These are phyloP conservation scores for Canis aureus DNA, from an alignment of 2,113 vertebrate genomes.

Conservation along the genomic window DNA sequence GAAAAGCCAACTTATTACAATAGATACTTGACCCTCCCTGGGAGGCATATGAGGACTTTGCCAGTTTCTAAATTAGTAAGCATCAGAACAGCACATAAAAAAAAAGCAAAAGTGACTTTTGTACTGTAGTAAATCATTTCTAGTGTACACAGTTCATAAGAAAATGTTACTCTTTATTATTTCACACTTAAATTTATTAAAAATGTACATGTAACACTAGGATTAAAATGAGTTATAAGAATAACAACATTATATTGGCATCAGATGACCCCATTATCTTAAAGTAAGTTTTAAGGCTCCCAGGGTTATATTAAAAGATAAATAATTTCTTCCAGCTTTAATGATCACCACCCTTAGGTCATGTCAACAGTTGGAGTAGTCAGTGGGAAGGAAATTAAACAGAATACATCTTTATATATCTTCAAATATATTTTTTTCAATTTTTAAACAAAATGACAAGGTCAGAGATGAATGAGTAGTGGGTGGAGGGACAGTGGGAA, in stretches of 20 bases:
- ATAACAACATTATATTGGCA: background rate
- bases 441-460: background rate
- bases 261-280: background rate
- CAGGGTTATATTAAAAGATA: background rate
- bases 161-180: background rate
- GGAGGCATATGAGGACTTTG: background rate
- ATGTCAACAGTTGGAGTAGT: background rate
- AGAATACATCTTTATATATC: background rate
- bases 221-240: background rate
- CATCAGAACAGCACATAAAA: background rate
- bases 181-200: background rate
- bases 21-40: conserved; percentile 43
- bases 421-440: background rate
- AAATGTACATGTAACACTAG: background rate
- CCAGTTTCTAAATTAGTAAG: background rate
- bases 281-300: background rate
- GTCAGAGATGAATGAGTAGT: background rate
- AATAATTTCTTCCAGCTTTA: background rate
- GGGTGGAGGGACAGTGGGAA: background rate
- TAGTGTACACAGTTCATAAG: background rate
- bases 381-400: background rate
- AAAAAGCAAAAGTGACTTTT: background rate
- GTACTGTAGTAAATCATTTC: background rate
- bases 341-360: background rate
- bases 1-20: background rate